These are phyloP conservation scores for Malacoctenus gilli DNA, from an alignment of 2,797 vertebrate genomes.

Conservation along the genomic window DNA sequence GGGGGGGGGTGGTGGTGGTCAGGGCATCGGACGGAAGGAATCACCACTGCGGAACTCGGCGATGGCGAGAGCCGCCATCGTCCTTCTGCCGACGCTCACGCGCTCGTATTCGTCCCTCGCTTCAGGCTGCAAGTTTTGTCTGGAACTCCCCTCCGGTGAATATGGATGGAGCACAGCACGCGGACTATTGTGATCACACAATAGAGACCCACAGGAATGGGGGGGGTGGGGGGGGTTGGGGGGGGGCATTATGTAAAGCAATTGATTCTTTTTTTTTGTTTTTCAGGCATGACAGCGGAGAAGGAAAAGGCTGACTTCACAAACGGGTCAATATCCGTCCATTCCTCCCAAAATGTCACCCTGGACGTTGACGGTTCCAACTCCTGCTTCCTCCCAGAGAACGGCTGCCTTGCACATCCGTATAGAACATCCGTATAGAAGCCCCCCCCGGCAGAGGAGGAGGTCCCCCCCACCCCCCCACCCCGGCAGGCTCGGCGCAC, in stretches of 20 bases:
- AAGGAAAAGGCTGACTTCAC: conserved; percentile 44
- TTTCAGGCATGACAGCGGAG: background rate
- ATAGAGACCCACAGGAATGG: conserved; percentile 32
- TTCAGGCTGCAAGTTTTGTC: conserved; percentile 35
- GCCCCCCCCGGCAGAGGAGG: background rate
- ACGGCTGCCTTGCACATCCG: conserved; percentile 2
- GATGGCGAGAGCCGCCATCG: too few relatives aligned
- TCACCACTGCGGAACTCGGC: too few relatives aligned
- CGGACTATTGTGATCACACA: conserved; percentile 35
- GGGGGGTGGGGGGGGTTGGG: too few relatives aligned
- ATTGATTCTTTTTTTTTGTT: conserved; percentile 44
- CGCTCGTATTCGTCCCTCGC: conserved; percentile 21
- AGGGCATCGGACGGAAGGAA: too few relatives aligned
- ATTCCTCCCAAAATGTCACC: conserved; percentile 9
- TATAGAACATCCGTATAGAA: too few relatives aligned
- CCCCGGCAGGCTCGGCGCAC: conserved; percentile 30
- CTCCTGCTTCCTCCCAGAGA: conserved; percentile 9
- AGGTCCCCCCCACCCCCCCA: too few relatives aligned
- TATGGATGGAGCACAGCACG: conserved; percentile 41
- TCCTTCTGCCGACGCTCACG: too few relatives aligned
- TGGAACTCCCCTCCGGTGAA: conserved; percentile 47
- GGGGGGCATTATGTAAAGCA: conserved; percentile 13
- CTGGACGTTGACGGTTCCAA: background rate
- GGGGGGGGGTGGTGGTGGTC: too few relatives aligned
- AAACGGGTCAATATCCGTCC: conserved; percentile 8